Conservation (phyloP, 2,113 vertebrate genomes). For the Xerus inauris region DNA sequence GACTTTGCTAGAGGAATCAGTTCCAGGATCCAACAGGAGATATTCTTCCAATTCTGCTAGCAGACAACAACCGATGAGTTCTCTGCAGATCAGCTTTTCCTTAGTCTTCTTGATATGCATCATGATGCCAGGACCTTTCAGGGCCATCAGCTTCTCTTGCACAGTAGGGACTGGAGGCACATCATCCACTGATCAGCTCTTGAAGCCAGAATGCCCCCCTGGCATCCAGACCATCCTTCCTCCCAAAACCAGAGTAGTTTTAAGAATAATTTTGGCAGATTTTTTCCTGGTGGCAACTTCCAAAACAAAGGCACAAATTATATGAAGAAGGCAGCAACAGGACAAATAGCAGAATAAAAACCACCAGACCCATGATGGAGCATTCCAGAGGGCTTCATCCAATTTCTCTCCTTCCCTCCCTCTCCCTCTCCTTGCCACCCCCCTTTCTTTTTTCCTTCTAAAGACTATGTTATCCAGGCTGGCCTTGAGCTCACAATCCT, state of each 20-base stretch:
- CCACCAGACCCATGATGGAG: neutral
- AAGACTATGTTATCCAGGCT: no score
- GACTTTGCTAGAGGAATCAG: neutral
- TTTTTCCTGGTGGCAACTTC: neutral
- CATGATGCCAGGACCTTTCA: neutral
- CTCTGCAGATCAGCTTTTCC: neutral
- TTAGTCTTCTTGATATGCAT: neutral
- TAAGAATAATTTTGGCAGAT: neutral
- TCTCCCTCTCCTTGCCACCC: no score
- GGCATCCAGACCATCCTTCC: neutral
- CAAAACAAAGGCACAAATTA: neutral
- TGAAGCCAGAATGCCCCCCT: neutral
- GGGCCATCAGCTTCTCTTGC: neutral
- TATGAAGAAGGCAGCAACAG: neutral
- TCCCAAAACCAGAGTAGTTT: neutral
- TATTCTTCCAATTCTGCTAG: neutral
- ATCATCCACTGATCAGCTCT: neutral
- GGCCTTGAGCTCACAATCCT: neutral
- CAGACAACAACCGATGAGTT: neutral
- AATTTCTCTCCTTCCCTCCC: no score
- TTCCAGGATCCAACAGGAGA: neutral
- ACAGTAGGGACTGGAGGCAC: neutral
- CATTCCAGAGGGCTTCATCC: neutral
- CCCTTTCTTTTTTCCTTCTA: no score
- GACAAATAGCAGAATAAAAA: neutral